Conservation (phyloP, 1,140 invertebrate species). For the Leptinotarsa defecta region DNA sequence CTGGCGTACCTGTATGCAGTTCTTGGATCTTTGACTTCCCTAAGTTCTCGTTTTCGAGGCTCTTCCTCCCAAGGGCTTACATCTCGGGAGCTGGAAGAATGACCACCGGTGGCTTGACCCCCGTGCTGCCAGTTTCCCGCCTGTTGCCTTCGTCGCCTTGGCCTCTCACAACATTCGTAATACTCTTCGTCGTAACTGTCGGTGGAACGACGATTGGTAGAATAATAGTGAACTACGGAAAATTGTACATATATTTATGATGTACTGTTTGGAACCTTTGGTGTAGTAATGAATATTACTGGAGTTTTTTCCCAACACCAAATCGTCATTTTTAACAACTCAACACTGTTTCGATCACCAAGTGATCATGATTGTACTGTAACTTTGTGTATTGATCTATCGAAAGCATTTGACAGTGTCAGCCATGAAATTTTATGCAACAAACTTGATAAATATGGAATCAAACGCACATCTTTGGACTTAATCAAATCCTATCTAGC, state of each 20-base stretch:
- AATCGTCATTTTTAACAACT: too few relatives aligned
- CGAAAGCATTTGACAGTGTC: too few relatives aligned
- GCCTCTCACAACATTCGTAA: conserved; percentile 52
- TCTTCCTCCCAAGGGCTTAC: conserved; percentile 75
- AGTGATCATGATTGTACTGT: too few relatives aligned
- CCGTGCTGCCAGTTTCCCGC: conserved; percentile 30
- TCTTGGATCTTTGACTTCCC: conserved; percentile 48
- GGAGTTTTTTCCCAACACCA: too few relatives aligned
- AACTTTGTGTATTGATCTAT: too few relatives aligned
- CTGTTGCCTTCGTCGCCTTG: conserved; percentile 44
- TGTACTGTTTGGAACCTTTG: too few relatives aligned
- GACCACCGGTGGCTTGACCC: conserved; percentile 58
- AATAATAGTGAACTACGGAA: conserved; percentile 45
- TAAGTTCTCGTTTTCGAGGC: conserved; percentile 55
- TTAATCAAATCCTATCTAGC: too few relatives aligned
- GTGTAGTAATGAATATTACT: too few relatives aligned
- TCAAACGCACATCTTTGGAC: too few relatives aligned
- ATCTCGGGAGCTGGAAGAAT: conserved; percentile 69
- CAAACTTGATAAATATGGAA: too few relatives aligned
- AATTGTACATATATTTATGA: not conserved
- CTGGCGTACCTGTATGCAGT: conserved; percentile 44
- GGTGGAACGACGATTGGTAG: conserved; percentile 51
- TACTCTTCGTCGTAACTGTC: conserved; percentile 56
- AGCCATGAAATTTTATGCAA: too few relatives aligned
- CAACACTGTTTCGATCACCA: too few relatives aligned